Base-by-base conservation (phyloP, 2,113 vertebrate genomes). In the Tympanuchus pallidicinctus region DNA sequence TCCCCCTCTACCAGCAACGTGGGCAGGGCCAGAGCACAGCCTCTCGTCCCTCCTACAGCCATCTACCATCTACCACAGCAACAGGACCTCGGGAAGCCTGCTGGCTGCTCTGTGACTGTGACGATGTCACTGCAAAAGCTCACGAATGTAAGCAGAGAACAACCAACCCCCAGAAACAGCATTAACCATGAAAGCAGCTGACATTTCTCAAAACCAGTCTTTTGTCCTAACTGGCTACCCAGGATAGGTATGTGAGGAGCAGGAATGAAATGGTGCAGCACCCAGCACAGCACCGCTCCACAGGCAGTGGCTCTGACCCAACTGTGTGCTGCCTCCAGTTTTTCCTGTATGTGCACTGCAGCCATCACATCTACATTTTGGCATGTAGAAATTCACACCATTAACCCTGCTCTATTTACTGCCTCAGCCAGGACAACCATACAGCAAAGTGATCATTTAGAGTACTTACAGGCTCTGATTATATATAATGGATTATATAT, bases 291-390 rank as follows among this genome's bases (percentile, higher is more conserved):
- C 16, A 2, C 3, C 27, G 42, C 54, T 34, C 9, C 0, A 16
- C 2, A 40, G 54, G 34, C 38, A 40, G 60, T 2, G 7, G 20
- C 59, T 22, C 32, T 0, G 7, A 54, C 57, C 42, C 1, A 30
- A 11, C 27, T 50, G 43, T 3, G 6, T 1, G 4, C 43, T 15
- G 2, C 11, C 56, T 48, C 25, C 86, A 43, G 59, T 54, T 70
- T 11, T n/a, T 32, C 30, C 34, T n/a, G 0, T 3, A 7, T 1
- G 0, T 2, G 28, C 40, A 13, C 4, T 9, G 36, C 32, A 20
- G 50, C 3, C 48, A 6, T 6, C 11, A 0, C 13, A 0, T 34
- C 52, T 20, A 5, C 34, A 0, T 0, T 12, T 34, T 7, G 6
- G 54, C 13, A 4, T 4, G 21, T 0, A 38, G 13, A 13, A 54